Evolutionary conservation across 1,140 invertebrate genomes (phyloP).

Genomic region (Pachyrhynchus sulphureomaculatus): DNA sequence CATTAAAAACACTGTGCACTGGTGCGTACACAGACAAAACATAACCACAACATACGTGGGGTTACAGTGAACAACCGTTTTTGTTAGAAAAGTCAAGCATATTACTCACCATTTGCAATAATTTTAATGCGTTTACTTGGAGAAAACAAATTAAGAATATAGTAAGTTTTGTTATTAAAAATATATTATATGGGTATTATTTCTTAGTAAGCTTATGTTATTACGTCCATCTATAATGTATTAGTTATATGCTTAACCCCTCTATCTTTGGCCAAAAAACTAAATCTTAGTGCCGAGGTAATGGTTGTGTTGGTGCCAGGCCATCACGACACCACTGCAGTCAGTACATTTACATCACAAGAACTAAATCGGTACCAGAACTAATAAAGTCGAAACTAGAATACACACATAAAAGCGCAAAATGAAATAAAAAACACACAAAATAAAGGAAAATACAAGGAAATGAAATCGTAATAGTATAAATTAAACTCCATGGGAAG

Average conservation of each 20-base stretch:
- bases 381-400: neutral
- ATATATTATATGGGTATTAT: too few relatives aligned
- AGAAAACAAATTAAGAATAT: too few relatives aligned
- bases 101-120: too few relatives aligned
- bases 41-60: neutral
- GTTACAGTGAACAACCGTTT: neutral
- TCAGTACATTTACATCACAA: slow-evolving; percentile 34
- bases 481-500: too few relatives aligned
- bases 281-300: slow-evolving; percentile 40
- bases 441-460: too few relatives aligned
- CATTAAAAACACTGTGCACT: neutral
- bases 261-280: neutral
- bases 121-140: too few relatives aligned
- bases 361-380: slow-evolving; percentile 23
- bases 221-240: too few relatives aligned
- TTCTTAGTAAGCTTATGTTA: too few relatives aligned
- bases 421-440: neutral
- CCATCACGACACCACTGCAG: slow-evolving; percentile 42
- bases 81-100: neutral
- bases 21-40: neutral
- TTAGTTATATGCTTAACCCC: too few relatives aligned
- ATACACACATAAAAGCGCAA: neutral
- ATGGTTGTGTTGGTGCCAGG: slow-evolving; percentile 41
- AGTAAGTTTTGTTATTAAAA: too few relatives aligned
- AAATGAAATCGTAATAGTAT: too few relatives aligned